A percentile compares a stretch with the other conserved stretches of the same genome.
These are phyloP conservation scores for Nematopogon swammerdamellus DNA, from an alignment of 2,888 invertebrate genomes.

Conservation along the genomic window DNA sequence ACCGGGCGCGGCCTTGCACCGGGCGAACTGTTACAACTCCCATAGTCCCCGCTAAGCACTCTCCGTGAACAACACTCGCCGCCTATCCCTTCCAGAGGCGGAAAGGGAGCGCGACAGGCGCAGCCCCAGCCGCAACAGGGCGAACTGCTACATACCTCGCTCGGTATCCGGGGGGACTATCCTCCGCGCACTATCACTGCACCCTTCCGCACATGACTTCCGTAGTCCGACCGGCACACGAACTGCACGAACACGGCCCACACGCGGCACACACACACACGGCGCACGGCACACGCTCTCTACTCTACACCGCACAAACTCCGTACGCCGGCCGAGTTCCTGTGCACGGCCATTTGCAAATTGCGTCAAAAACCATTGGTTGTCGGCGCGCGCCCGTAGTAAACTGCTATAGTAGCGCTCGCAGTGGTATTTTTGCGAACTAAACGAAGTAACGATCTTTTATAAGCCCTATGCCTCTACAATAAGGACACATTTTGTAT, in stretches of 20 bases:
- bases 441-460: no score
- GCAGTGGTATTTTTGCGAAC: constrained; percentile 19
- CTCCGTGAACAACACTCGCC: no score
- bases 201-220: background rate
- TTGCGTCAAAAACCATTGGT: constrained; percentile 57
- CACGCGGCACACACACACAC: background rate
- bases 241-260: background rate
- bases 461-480: no score
- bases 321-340: constrained; percentile 43
- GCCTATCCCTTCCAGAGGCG: background rate
- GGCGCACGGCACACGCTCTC: background rate
- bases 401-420: constrained; percentile 19
- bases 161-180: background rate
- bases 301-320: constrained; percentile 18
- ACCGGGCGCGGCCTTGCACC: background rate
- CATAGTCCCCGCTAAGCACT: background rate
- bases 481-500: no score
- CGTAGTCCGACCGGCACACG: background rate
- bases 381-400: constrained; percentile 37
- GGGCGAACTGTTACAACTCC: background rate
- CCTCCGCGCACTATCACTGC: background rate
- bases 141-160: background rate
- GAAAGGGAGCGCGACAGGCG: background rate
- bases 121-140: background rate
- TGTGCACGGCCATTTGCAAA: constrained; percentile 59